Evolutionary conservation across 2,888 invertebrate genomes (phyloP), one percentile per base, ranked within the genome.

Genomic region (Apantesis nais): DNA sequence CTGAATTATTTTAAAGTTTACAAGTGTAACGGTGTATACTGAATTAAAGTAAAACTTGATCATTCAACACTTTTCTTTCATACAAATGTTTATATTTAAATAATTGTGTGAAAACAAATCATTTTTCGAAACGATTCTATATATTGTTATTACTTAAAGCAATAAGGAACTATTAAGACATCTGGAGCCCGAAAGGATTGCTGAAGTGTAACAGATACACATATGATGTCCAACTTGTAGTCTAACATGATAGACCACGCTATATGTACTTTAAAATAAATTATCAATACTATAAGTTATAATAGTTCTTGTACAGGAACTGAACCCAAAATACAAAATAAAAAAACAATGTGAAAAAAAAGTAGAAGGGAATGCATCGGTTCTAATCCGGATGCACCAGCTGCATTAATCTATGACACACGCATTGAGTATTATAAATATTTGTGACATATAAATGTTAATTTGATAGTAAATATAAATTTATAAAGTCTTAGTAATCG

Each of bases 391-490:
- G 52, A 25, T 73, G 69, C 70, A 70, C 61, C 68, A 70, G 55
- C 70, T 77, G 73, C 83, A 86, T 86, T 85, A 80, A 84, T 85
- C 83, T 85, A 81, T 68, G 73, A 73, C 72, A 75, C 72, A 70
- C 66, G 71, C 12, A 55, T 55, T 12, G 70, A 74, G 73, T 75
- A 80, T 81, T 73, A 80, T 81, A 78, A 82, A 75, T 65, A 71
- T 74, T 69, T 73, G 74, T 72, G 64, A 68, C 78, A 79, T 73
- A 72, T 66, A 70, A 71, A 73, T 75, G 71, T 75, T 72, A 66
- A 68, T 70, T 67, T 63, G 34, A 69, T 66, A 67, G 60, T 67
- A 65, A 70, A 25, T 55, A 25, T 55, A 55, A 25, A 25, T 14
- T 52, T 9, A 11, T n/a, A n/a, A 52, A n/a, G 52, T n/a, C n/a